phyloP scores from a whole-genome alignment of 2,113 vertebrate genomes.

The Ceyx cyanopectus region DNA sequence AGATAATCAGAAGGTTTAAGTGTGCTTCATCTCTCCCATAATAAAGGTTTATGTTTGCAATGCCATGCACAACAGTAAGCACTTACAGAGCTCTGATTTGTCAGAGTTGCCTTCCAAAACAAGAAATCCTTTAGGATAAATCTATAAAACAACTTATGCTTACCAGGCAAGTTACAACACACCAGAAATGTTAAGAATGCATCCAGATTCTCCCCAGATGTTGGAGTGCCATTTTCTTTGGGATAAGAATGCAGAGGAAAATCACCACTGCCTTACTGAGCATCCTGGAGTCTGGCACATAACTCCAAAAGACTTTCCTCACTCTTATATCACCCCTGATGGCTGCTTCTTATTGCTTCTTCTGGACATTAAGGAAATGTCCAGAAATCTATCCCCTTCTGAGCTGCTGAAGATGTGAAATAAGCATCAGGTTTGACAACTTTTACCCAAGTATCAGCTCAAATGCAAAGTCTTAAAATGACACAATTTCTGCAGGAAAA shows the following conservation, averaged over 20 bases:
- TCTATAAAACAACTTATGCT: neutral
- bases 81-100: neutral
- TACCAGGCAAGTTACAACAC: neutral
- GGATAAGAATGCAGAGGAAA: neutral
- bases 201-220: neutral
- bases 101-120: neutral
- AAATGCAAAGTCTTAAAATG: neutral
- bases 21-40: neutral
- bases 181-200: neutral
- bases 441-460: neutral
- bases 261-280: neutral
- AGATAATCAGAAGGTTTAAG: conserved; percentile 32
- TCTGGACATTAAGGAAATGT: neutral
- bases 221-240: neutral
- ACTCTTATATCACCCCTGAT: neutral
- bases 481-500: neutral
- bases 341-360: neutral
- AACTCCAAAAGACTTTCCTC: neutral
- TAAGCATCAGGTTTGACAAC: neutral
- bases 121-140: neutral
- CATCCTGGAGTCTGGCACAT: neutral
- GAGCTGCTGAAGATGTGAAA: neutral
- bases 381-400: neutral
- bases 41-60: neutral
- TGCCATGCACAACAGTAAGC: neutral